Evolutionary conservation across 2,113 vertebrate species (phyloP).

Genomic region (Coracopsis vasa): DNA sequence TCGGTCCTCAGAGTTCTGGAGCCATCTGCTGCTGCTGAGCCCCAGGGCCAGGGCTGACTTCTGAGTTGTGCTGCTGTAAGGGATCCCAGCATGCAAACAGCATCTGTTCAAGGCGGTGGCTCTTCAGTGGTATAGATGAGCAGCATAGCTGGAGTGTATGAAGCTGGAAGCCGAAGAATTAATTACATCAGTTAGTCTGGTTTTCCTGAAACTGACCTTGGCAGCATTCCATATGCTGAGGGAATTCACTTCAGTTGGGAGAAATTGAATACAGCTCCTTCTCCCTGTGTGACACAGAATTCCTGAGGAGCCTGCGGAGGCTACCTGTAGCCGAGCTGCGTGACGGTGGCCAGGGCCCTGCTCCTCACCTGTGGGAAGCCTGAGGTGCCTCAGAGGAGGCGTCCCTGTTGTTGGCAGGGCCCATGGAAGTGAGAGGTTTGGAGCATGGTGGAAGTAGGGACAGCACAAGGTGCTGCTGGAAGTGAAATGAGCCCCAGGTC

Average conservation of each 20-base stretch:
- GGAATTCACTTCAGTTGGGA: conserved; percentile 1
- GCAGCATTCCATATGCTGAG: not conserved
- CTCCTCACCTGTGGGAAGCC: not conserved
- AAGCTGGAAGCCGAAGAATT: not conserved
- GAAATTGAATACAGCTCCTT: conserved; percentile 27
- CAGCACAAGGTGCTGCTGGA: not conserved
- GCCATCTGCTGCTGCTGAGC: not conserved
- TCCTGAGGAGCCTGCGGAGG: not conserved
- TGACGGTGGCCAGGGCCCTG: not conserved
- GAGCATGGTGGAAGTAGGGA: rapidly evolving
- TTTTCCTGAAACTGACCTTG: conserved; percentile 25
- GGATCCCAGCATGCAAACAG: not conserved
- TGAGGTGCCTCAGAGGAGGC: not conserved
- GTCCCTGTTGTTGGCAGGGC: not conserved
- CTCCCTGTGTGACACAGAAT: not conserved
- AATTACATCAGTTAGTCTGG: not conserved
- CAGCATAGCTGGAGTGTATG: not conserved
- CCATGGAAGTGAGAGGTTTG: not conserved
- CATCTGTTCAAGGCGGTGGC: not conserved
- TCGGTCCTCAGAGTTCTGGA: not conserved
- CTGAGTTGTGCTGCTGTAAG: not conserved
- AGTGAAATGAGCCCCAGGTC: not conserved
- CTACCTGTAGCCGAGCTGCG: not conserved
- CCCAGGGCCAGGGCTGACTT: rapidly evolving
- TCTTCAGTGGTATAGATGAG: not conserved